Evolutionary conservation across 2,888 invertebrate genomes (phyloP).

Genomic region (Serrognathus titanus): DNA sequence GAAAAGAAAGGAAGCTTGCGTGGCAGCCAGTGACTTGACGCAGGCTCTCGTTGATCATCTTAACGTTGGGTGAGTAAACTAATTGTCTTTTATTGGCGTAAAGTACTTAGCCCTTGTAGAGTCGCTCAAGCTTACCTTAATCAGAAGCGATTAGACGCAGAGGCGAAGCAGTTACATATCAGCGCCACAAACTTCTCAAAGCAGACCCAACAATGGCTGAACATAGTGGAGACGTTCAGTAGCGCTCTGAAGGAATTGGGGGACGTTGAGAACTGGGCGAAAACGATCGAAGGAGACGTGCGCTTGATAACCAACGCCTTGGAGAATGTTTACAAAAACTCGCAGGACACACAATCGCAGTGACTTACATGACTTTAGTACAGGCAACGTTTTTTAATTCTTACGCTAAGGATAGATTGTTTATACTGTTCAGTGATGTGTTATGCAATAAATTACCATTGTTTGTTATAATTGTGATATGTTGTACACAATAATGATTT

Average conservation of each 20-base stretch:
- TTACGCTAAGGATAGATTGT: background rate
- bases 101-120: slow-evolving; percentile 50
- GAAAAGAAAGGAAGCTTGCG: slow-evolving; percentile 89
- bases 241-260: slow-evolving; percentile 92
- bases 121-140: slow-evolving; percentile 98
- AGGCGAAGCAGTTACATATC: slow-evolving; percentile 91
- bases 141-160: slow-evolving; percentile 95
- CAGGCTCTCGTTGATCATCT: slow-evolving; percentile 93
- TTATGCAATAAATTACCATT: too few relatives aligned
- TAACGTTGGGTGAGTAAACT: slow-evolving; percentile 84
- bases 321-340: slow-evolving; percentile 87
- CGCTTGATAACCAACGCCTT: slow-evolving; percentile 86
- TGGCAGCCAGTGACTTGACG: slow-evolving; percentile 88
- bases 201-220: slow-evolving; percentile 97
- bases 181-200: slow-evolving; percentile 94
- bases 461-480: too few relatives aligned
- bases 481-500: too few relatives aligned
- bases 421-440: too few relatives aligned
- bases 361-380: background rate
- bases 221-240: slow-evolving; percentile 82
- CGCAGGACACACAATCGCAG: slow-evolving; percentile 45
- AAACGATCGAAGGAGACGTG: slow-evolving; percentile 95
- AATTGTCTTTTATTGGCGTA: too few relatives aligned
- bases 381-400: background rate
- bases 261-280: slow-evolving; percentile 98